phyloP scores from a whole-genome alignment of 2,113 vertebrate species.

The Pedetes capensis region DNA sequence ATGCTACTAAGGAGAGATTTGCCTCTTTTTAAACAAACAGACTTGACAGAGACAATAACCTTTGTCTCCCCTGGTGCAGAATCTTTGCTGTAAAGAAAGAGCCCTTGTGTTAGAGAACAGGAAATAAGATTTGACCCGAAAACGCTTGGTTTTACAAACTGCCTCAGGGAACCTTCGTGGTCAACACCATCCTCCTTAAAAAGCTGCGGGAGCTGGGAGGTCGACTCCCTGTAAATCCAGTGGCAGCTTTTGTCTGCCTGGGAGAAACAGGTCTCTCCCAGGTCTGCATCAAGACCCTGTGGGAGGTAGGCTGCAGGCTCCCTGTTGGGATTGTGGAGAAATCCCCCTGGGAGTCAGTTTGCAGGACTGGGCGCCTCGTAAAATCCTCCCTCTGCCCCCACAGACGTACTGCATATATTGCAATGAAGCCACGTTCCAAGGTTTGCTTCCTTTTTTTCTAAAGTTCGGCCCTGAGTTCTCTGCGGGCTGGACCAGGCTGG shows the following conservation, averaged over 20 bases:
- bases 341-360: too few species aligned
- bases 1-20: background rate
- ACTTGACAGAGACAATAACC: background rate
- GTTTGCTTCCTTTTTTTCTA: background rate
- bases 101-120: background rate
- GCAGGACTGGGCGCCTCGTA: background rate
- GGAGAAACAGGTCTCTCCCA: background rate
- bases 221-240: background rate
- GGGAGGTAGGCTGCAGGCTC: background rate
- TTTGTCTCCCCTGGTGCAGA: background rate
- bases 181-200: background rate
- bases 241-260: background rate
- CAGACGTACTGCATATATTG: background rate
- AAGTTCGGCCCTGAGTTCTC: background rate
- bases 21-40: background rate
- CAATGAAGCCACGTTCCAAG: background rate
- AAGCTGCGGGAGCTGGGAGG: background rate
- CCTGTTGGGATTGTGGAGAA: too few species aligned
- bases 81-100: constrained; percentile 47
- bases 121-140: constrained; percentile 11
- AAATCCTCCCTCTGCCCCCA: background rate
- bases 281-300: background rate
- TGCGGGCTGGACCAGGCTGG: background rate
- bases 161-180: background rate
- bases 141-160: background rate